Base-by-base conservation (phyloP, 2,888 invertebrate genomes). In the Eustalomyia histrio region DNA sequence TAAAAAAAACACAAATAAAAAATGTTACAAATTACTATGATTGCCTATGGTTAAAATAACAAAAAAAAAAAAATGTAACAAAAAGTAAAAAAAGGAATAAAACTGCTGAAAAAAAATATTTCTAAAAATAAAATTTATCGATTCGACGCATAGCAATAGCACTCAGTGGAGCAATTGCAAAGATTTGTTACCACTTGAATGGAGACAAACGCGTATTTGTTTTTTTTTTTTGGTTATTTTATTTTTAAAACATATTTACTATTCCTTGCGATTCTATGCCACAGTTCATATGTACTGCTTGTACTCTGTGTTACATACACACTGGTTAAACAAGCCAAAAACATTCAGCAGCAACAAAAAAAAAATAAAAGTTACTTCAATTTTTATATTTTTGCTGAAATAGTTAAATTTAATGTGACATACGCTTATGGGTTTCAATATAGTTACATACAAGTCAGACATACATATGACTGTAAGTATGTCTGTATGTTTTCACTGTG, bases 121-220 rank as follows among this genome's bases (percentile, higher is more conserved):
- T 78, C 83, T 81, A 83, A 83, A 83, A 83, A 83, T 81, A 82
- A 82, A 88, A 87, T 87, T 87, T 87, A 87, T 87, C 85, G 88
- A 88, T 88, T 87, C 87, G 87, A 87, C 87, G 87, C 87, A 88
- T 87, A 87, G 87, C 87, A 88, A 88, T 88, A 86, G 88, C 88
- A 87, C 87, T 88, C 87, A 83, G 82, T 80, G 88, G 87, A 85
- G 88, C 88, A 86, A 88, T 88, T 88, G 84, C 84, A 85, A 88
- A 88, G 87, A 88, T 83, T 83, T 83, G 83, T 83, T 83, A 50
- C 81, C 83, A 81, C 78, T 81, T 75, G 76, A 80, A 80, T 81
- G 76, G 78, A 81, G 83, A 79, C 79, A 82, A 78, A 79, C 67
- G 76, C 75, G 79, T 73, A 74, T 67, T 69, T 73, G 57, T 82